Base-by-base conservation (phyloP, 1,140 invertebrate genomes). In the Rhyacophila brunnea region DNA sequence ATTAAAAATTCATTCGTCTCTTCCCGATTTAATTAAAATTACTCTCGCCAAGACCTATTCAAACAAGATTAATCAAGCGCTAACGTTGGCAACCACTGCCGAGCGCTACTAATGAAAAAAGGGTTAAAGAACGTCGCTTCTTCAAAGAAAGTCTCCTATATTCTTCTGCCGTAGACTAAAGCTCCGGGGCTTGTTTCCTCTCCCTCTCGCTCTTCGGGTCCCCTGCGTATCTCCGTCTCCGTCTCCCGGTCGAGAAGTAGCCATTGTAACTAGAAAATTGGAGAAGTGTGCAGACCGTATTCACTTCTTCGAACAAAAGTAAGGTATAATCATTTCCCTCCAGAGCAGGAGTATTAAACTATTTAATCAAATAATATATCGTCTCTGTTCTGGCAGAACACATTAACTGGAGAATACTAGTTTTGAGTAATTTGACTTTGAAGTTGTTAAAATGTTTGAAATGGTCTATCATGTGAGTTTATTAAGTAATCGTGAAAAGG, bases 201-300 rank as follows among this genome's bases (percentile, higher is more conserved):
- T 51, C 36, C 28, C 28, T 6, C 44, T 34, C 45, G n/a, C 32
- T 9, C 56, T n/a, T 19, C 23, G 13, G 17, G 38, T 15, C 13
- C 17, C 18, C 35, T 34, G 49, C 13, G 13, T 28, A 28, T 9
- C 3, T 28, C 23, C 9, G 23, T 28, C 23, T 36, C 40, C 45
- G 10, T 50, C 48, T 28, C 19, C 19, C 5, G 34, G 9, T 50
- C 28, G 34, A 47, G 51, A 54, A 60, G 58, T 60, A 51, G 50
- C 44, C 58, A 60, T 60, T 60, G 58, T 60, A 60, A 54, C 58
- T 48, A 19, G 50, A 54, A 60, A 58, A 60, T 60, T 60, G 58
- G 45, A 60, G 58, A n/a, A 54, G 58, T 47, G 50, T 54, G 35
- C 4, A 28, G 51, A 36, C 17, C 44, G 58, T 53, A 60, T 60